phyloP scores from a whole-genome alignment of 2,888 invertebrate genomes.

The Syritta pipiens region DNA sequence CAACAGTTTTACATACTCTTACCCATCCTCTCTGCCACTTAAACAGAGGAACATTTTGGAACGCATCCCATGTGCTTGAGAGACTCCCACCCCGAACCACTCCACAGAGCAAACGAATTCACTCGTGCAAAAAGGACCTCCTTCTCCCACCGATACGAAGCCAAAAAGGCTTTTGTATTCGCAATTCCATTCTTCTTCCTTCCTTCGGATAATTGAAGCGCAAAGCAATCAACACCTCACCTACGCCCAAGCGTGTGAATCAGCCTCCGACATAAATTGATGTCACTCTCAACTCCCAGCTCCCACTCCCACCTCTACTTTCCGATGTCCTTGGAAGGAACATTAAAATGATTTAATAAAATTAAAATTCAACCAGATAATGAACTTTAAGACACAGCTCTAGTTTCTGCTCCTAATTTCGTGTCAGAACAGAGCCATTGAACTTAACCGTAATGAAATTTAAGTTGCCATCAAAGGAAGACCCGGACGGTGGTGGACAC shows the following conservation, averaged over 20 bases:
- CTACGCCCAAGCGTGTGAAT: slow-evolving; percentile 2
- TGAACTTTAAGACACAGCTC: background rate
- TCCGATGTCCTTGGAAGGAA: no score
- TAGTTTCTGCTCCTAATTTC: background rate
- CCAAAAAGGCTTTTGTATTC: background rate
- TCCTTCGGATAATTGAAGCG: background rate
- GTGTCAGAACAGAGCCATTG: slow-evolving; percentile 3
- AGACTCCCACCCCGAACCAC: no score
- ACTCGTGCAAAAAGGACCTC: slow-evolving; percentile 3
- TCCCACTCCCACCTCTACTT: no score
- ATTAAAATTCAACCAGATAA: slow-evolving; percentile 11
- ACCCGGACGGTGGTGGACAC: background rate
- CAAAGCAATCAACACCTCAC: background rate
- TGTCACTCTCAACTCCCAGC: no score
- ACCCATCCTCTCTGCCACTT: no score
- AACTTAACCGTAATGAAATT: slow-evolving; percentile 9
- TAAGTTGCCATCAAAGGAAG: slow-evolving; percentile 1
- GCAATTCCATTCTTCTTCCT: background rate
- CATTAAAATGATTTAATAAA: background rate
- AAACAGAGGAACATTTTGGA: no score
- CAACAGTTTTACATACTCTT: no score
- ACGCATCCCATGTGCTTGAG: no score
- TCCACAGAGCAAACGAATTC: background rate
- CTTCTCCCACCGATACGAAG: background rate
- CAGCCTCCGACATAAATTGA: no score